Base-by-base conservation (phyloP, 2,113 vertebrate genomes). In the Tragelaphus imberbis region DNA sequence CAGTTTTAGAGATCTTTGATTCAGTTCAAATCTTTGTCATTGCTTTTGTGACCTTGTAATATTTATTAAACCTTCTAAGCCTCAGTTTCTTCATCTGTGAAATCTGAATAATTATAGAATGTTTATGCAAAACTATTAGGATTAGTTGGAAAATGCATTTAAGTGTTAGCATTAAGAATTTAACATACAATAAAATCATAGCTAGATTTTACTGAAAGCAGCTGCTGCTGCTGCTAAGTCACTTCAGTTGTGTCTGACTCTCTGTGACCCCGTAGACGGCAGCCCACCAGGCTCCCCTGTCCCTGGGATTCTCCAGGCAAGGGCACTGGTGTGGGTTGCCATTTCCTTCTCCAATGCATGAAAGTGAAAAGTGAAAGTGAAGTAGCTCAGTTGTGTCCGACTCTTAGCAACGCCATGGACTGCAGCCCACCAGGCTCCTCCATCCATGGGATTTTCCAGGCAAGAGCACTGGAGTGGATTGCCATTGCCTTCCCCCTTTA, bases 211-310 rank as follows among this genome's bases (percentile, higher is more conserved):
- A 61, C 40, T 53, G 40, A 71, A 59, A 82, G 19, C 14, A 33
- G 61, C 28, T 59, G 58, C 4, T 59, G 25, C 11, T 63, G 61
- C 61, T 63, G 61, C 61, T 63, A 63, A 63, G 27, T 30, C 6
- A 0, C 61, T 63, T 63, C 28, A 30, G 61, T 63, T 0, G 1
- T 58, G 23, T 25, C 56, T 0, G 9, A 58, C 23, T 25, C 23
- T 58, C 0, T 58, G 56, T 0, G 23, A 25, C 28, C 28, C 6
- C 61, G 15, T 14, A 30, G 61, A 63, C 0, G 0, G 28, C 61
- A 63, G 28, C 61, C 61, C 61, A 63, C 28, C 28, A 63, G 61
- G 13, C 13, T 63, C 28, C 28, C 2, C 27, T 2, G 13, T 30
- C 12, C 59, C 13, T 63, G 59, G 59, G 21, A 58, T 59, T 28